Base-by-base conservation (phyloP, 2,888 invertebrate species). In the Polymixis lichenea region DNA sequence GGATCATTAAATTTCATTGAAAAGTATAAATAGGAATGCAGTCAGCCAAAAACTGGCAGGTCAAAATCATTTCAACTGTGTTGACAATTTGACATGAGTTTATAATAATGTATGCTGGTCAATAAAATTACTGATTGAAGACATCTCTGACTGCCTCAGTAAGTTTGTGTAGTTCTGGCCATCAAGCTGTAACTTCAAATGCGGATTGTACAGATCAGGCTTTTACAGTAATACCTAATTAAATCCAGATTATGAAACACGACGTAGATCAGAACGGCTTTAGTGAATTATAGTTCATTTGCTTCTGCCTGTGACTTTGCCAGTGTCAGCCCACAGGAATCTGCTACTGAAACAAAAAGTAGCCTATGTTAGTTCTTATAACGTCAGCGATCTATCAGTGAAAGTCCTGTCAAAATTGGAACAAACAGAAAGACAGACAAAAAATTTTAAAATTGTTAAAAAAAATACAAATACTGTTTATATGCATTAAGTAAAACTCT, bases 161-260 rank as follows among this genome's bases (percentile, higher is more conserved):
- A 38, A 38, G 6, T 43, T 11, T 17, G 22, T 22, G 51, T 22
- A 19, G 17, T 22, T 49, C 22, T 61, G 32, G 7, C 46, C 75
- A 60, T 25, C 74, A 74, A 65, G 15, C 28, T 28, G 55, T 38
- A 25, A 60, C 13, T 69, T 15, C 15, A 49, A 71, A 61, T 25
- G 17, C 25, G 2, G n/a, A 62, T n/a, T 46, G 22, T 61, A 46
- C 55, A 38, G 15, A 77, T 65, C 43, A 56, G 60, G 64, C 68
- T 78, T 81, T 61, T 84, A 61, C 55, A 74, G 69, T 67, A 70
- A 73, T 53, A 62, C 19, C 15, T 56, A 61, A 61, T 51, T 38
- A 66, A 67, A 85, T 86, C 78, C 76, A 81, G 62, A 76, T 68
- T 81, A 72, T 68, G 72, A 77, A 86, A 79, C 75, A 75, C 13